Evolutionary conservation across 2,888 invertebrate species (phyloP).

Genomic region (Patella caerulea): DNA sequence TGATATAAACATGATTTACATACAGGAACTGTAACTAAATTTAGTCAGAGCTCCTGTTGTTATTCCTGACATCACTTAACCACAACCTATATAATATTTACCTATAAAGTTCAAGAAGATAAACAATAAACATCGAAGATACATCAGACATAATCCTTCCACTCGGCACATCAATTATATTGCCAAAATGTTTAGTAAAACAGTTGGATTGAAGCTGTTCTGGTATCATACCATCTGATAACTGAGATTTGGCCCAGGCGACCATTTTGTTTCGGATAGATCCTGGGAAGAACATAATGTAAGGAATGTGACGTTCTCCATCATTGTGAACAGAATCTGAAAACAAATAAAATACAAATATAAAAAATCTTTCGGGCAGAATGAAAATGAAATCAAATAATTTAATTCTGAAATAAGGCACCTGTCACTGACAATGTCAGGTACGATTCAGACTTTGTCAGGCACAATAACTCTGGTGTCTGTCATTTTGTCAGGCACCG

Average conservation of each 20-base stretch:
- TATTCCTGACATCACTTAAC: no score
- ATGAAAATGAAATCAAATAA: no score
- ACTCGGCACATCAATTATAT: background rate
- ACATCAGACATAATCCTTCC: background rate
- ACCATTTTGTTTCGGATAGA: background rate
- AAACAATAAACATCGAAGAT: background rate
- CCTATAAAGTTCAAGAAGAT: conserved; percentile 1
- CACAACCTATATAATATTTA: background rate
- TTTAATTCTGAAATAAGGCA: no score
- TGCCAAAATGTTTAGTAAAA: conserved; percentile 3
- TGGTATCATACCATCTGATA: background rate
- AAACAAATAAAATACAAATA: background rate
- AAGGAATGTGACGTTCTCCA: conserved; percentile 1
- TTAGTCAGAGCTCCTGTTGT: no score
- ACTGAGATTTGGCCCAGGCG: conserved; percentile 1
- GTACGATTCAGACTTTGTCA: no score
- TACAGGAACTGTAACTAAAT: no score
- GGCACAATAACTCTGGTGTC: no score
- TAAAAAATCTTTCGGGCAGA: no score
- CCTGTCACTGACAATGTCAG: no score
- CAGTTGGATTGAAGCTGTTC: conserved; percentile 1
- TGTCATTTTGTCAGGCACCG: no score
- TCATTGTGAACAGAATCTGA: conserved; percentile 4
- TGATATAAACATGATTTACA: no score
- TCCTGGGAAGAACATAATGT: background rate